Evolutionary conservation across 2,888 invertebrate species (phyloP), one percentile per base, ranked within the genome.

Genomic region (Phortica magna): DNA sequence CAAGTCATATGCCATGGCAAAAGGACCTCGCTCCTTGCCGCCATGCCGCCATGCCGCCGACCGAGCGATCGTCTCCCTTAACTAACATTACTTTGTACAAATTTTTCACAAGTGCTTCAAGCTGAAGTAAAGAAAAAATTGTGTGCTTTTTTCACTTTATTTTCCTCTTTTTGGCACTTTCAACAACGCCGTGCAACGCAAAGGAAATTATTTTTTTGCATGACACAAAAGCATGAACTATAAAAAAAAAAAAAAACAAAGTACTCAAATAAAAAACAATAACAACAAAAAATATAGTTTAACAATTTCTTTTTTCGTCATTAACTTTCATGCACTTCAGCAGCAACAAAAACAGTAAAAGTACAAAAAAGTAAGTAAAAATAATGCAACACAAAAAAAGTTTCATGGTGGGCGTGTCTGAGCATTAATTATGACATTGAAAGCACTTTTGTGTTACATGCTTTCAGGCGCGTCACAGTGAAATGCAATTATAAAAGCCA

Each of bases 1-100:
- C 85, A 81, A 81, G 78, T 71, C 70, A 71, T 71, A 71, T 71
- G 70, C 53, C 55, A 70, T 31, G 31, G 39, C 65, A 41, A 59
- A 61, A 22, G 19, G 61, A 22, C 9, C 48, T 48, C 48, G 48
- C 31, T 31, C 31, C 31, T 31, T 31, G 2, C 31, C 31, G 1
- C 31, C 2, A 31, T 4, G 31, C 31, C 31, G 31, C 31, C 31
- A n/a, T n/a, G 31, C 31, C 31, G 31, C 31, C 9, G 10, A 48
- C 48, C 9, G 10, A 31, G 31, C 31, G 31, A 31, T 31, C 31
- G 2, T 31, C 31, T 48, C 48, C 10, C 48, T 14, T 48, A 48
- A 64, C 64, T 64, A 17, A 14, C 31, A 31, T 22, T 39, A 64
- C 64, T 64, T 64, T 64, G 64, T 64, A 64, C 48, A 48, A 48